Evolutionary conservation across 2,888 invertebrate species (phyloP).

Genomic region (Epistrophe grossulariae): DNA sequence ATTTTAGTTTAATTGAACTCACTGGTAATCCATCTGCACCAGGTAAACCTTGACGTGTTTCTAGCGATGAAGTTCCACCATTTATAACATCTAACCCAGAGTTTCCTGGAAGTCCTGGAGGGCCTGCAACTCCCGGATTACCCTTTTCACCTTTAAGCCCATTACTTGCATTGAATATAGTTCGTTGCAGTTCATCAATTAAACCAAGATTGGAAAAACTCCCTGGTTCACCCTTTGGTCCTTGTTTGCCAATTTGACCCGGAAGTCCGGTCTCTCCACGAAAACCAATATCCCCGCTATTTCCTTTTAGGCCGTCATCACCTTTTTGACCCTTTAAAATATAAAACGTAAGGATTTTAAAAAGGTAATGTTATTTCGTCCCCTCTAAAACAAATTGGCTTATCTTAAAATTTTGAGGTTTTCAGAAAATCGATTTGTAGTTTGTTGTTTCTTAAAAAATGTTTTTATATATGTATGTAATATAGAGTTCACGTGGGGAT

Average conservation of each 20-base stretch:
- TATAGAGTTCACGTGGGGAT: too few relatives aligned
- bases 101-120: slow-evolving; percentile 78
- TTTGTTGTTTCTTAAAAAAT: too few relatives aligned
- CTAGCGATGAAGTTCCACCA: slow-evolving; percentile 21
- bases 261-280: too few relatives aligned
- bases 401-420: too few relatives aligned
- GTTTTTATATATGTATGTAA: too few relatives aligned
- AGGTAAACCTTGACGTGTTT: slow-evolving; percentile 25
- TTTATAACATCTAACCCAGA: slow-evolving; percentile 75
- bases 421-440: too few relatives aligned
- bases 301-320: too few relatives aligned
- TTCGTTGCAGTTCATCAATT: slow-evolving; percentile 70
- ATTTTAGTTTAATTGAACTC: neutral
- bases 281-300: too few relatives aligned
- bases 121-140: slow-evolving; percentile 79
- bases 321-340: slow-evolving; percentile 42
- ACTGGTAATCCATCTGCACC: slow-evolving; percentile 44
- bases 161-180: slow-evolving; percentile 39
- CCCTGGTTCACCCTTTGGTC: slow-evolving; percentile 84
- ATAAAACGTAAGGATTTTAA: neutral
- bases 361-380: neutral
- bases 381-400: too few relatives aligned
- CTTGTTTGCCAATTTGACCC: slow-evolving; percentile 83
- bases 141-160: slow-evolving; percentile 75
- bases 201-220: slow-evolving; percentile 79